Conservation (phyloP, 2,113 vertebrate species). For the Chloebia gouldiae region DNA sequence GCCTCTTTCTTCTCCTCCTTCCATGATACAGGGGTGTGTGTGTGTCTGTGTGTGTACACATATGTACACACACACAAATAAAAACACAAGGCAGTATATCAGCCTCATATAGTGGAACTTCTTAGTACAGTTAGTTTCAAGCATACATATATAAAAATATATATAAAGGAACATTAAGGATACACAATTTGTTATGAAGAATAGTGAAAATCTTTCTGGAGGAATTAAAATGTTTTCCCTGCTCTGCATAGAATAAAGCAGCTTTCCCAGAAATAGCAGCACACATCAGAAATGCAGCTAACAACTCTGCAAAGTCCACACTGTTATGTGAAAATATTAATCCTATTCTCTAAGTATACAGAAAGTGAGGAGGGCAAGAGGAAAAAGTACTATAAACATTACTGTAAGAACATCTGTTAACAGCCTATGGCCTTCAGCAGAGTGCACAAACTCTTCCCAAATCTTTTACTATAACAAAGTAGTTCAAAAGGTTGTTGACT, state of each 20-base stretch:
- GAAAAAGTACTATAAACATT: not conserved
- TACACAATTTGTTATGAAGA: not conserved
- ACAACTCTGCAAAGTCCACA: not conserved
- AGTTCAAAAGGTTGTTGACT: not conserved
- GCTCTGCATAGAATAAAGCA: not conserved
- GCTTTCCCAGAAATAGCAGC: not conserved
- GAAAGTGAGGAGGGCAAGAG: not conserved
- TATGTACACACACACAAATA: not conserved
- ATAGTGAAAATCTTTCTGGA: not conserved
- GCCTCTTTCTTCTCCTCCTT: not conserved
- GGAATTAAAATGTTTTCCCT: not conserved
- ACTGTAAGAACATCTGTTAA: not conserved
- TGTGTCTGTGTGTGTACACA: not conserved
- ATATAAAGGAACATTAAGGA: not conserved
- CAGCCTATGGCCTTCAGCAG: not conserved
- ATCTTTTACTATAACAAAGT: not conserved
- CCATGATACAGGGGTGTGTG: not conserved
- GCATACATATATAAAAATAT: not conserved
- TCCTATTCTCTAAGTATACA: not conserved
- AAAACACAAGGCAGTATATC: not conserved
- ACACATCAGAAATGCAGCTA: not conserved
- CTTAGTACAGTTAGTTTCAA: not conserved
- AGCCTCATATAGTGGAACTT: not conserved
- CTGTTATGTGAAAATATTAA: not conserved
- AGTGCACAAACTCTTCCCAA: not conserved